phyloP scores from a whole-genome alignment of 2,888 invertebrate species.

The Mythimna pallens region DNA sequence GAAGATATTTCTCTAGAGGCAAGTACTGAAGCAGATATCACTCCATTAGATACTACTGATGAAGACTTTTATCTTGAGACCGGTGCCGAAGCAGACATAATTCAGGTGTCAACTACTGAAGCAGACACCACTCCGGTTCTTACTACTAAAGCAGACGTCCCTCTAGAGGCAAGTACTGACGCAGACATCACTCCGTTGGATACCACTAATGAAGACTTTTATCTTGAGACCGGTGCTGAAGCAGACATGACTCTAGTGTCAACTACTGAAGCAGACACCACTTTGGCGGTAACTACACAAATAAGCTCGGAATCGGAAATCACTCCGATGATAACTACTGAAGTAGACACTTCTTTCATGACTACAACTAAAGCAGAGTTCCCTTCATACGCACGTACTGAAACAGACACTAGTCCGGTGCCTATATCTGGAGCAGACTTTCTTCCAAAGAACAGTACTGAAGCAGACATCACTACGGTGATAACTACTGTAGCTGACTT shows the following conservation, averaged over 20 bases:
- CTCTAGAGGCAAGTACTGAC: neutral
- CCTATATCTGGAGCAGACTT: no score
- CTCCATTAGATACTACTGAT: neutral
- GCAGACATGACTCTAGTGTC: no score
- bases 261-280: no score
- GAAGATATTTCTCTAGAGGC: no score
- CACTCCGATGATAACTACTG: no score
- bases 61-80: no score
- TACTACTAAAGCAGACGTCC: neutral
- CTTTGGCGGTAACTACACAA: neutral
- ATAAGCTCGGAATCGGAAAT: no score
- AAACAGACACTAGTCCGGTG: fast-evolving
- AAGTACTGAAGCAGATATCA: no score
- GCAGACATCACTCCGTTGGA: neutral
- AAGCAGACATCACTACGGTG: neutral
- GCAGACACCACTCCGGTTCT: no score
- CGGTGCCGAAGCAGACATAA: neutral
- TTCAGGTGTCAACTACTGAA: no score
- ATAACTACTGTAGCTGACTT: neutral
- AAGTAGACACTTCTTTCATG: no score
- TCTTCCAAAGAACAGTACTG: no score
- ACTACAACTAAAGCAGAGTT: neutral
- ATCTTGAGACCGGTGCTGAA: neutral
- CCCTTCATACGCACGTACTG: neutral
- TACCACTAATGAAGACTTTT: neutral